These are phyloP conservation scores for Ranitomeya variabilis DNA, from an alignment of 2,113 vertebrate genomes.

Conservation along the genomic window DNA sequence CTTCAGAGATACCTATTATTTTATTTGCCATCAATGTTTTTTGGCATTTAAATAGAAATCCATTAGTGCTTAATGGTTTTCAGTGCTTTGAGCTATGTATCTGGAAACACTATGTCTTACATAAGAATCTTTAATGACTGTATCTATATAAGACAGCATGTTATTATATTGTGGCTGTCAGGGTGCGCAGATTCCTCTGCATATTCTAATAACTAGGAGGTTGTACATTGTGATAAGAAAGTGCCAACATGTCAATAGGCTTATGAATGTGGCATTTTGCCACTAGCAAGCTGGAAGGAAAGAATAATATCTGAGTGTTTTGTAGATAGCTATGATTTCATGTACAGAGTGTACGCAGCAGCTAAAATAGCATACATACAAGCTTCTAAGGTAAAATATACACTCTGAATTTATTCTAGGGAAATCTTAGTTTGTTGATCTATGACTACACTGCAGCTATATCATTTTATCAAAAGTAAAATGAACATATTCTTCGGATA, in stretches of 20 bases:
- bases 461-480: background rate
- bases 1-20: conserved; percentile 27
- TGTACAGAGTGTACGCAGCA: background rate
- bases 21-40: conserved; percentile 26
- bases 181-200: background rate
- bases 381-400: background rate
- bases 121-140: conserved; percentile 36
- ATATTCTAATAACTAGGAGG: conserved; percentile 22
- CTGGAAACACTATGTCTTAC: conserved; percentile 28
- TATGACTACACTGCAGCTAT: background rate
- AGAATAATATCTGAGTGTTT: background rate
- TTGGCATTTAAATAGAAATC: conserved; percentile 44
- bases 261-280: conserved; percentile 22
- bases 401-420: background rate
- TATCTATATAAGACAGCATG: background rate
- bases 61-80: conserved; percentile 31
- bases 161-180: conserved; percentile 25
- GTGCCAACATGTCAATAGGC: conserved; percentile 14
- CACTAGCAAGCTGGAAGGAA: background rate
- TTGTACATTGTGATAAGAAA: conserved; percentile 21
- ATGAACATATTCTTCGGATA: background rate
- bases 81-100: conserved; percentile 40
- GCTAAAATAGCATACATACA: background rate
- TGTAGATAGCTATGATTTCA: background rate
- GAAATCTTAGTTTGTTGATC: background rate